Percentiles rank a stretch among this genome's conserved stretches.
Evolutionary conservation across 2,113 vertebrate species (phyloP).

Genomic region (Saccopteryx bilineata): DNA sequence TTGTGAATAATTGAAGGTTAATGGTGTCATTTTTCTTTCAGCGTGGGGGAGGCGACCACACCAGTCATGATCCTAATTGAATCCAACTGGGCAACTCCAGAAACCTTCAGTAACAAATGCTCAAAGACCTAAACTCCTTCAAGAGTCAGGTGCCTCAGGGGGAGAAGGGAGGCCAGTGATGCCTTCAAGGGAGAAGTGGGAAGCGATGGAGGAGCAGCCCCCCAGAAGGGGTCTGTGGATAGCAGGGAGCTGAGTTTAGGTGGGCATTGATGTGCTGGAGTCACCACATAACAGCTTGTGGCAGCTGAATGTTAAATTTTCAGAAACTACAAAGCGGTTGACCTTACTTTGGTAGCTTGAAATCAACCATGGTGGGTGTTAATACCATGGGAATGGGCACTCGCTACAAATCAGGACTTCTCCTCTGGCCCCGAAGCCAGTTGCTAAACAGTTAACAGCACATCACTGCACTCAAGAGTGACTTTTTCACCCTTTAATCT

Average conservation of each 20-base stretch:
- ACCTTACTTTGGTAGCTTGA: not conserved
- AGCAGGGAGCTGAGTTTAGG: not conserved
- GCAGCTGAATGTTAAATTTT: slow-evolving; percentile 9
- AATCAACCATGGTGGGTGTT: not conserved
- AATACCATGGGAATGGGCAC: not conserved
- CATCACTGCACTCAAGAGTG: not conserved
- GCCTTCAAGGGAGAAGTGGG: not conserved
- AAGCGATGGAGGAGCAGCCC: not conserved
- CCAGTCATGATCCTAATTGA: slow-evolving; percentile 40
- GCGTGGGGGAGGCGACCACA: not conserved
- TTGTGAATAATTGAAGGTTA: slow-evolving; percentile 67
- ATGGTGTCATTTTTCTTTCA: slow-evolving; percentile 52
- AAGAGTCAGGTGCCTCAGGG: not conserved
- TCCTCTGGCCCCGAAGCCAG: not conserved
- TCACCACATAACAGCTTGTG: not conserved
- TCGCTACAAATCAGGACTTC: not conserved
- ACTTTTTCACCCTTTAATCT: not conserved
- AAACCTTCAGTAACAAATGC: slow-evolving; percentile 26
- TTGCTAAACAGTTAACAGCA: not conserved
- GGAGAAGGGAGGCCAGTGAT: not conserved
- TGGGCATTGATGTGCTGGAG: not conserved
- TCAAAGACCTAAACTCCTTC: not conserved
- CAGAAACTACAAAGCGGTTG: not conserved
- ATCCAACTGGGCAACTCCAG: slow-evolving; percentile 48
- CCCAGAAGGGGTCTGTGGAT: not conserved